Conservation (phyloP, 2,797 vertebrate species). For the Perdix hodgsoniae region DNA sequence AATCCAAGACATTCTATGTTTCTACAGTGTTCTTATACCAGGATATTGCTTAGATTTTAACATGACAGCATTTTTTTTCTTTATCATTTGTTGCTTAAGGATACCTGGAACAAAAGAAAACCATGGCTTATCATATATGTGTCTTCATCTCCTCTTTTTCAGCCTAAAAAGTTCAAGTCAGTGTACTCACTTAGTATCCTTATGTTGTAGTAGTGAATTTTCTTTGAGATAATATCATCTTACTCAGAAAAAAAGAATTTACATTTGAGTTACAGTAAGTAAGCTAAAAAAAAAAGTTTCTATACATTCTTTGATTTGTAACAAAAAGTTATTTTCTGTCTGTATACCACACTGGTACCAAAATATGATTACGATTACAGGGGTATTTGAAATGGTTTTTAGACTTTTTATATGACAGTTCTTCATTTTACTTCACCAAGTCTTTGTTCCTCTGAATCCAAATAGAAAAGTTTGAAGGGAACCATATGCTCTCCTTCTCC, state of each 20-base stretch:
- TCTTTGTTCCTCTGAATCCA: not conserved
- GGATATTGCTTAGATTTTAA: not conserved
- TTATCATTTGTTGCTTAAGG: not conserved
- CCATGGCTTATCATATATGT: not conserved
- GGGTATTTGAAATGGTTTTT: not conserved
- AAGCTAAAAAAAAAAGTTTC: rapidly evolving
- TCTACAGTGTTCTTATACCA: rapidly evolving
- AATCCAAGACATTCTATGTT: too few species aligned
- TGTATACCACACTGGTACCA: not conserved
- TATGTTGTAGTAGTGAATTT: not conserved
- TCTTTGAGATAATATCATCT: not conserved
- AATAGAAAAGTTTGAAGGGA: not conserved
- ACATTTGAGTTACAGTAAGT: not conserved
- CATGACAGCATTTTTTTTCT: not conserved
- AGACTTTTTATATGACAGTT: not conserved
- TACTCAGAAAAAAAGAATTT: not conserved
- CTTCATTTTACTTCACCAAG: not conserved
- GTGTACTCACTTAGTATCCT: not conserved
- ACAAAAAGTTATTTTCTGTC: not conserved
- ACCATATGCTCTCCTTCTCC: not conserved
- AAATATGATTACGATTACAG: not conserved
- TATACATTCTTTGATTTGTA: not conserved
- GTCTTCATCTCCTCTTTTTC: not conserved
- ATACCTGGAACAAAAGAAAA: not conserved
- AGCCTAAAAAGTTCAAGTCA: not conserved